Percentiles rank a stretch among this genome's conserved stretches.
Conservation (phyloP, 2,113 vertebrate genomes). For the Pteruthius melanotis region DNA sequence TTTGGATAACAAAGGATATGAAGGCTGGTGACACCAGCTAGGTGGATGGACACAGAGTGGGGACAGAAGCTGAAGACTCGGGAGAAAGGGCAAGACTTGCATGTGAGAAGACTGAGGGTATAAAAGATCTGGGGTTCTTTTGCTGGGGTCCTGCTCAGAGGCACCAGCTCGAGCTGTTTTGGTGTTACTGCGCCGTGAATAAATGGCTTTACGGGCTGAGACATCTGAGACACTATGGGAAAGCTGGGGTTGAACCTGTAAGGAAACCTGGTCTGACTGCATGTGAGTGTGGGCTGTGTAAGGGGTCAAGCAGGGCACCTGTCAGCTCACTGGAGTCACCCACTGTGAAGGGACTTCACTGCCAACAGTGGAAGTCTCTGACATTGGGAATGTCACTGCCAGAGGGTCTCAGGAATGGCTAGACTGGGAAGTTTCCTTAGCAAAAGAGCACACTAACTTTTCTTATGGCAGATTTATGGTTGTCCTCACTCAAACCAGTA, state of each 20-base stretch:
- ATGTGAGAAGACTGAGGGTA: background rate
- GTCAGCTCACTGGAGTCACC: no score
- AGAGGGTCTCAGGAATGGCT: background rate
- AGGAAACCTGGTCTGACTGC: background rate
- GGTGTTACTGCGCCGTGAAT: background rate
- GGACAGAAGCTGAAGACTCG: background rate
- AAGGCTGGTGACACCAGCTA: background rate
- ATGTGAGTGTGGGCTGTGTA: background rate
- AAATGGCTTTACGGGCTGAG: background rate
- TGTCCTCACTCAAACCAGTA: background rate
- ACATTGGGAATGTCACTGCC: background rate
- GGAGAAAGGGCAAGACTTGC: background rate
- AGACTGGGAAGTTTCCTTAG: background rate
- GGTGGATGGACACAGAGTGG: background rate
- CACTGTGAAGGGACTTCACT: background rate
- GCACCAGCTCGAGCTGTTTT: background rate
- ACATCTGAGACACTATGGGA: background rate
- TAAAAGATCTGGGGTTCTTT: background rate
- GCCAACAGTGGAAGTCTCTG: background rate
- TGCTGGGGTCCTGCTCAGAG: background rate
- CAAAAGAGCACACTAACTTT: background rate
- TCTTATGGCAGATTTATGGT: background rate
- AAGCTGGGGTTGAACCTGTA: background rate
- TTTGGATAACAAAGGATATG: background rate
- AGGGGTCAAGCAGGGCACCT: background rate